Base-by-base conservation (phyloP, 2,113 vertebrate genomes). In the Sterrhoptilus dennistouni region DNA sequence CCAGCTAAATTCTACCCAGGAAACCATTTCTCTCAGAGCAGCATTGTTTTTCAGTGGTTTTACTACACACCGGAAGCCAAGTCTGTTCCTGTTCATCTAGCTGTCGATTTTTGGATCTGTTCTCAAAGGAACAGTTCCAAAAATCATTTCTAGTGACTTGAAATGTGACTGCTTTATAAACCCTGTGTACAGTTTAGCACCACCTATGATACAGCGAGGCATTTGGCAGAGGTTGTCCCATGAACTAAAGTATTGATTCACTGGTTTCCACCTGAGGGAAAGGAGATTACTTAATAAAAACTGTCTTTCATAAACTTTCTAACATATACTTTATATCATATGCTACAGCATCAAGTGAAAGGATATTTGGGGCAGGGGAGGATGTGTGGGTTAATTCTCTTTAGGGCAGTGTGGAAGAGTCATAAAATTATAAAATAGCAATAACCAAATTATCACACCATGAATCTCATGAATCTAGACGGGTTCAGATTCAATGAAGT, bases 51-150 rank as follows among this genome's bases (percentile, higher is more conserved):
- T 94, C 83, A 76, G 87, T 89, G 86, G 79, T 94, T 71, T 72
- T 57, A 92, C 70, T 96, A 52, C 25, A 83, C 35, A 74, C 80
- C 68, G 83, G 94, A 96, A 96, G 68, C 78, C 64, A 40, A 3
- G 38, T 57, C 57, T 82, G 68, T 95, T 95, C 74, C 94, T 95
- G 84, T 87, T 84, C 78, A 75, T 94, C 71, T 88, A 61, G 35
- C n/a, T 92, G 88, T 59, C 0, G 0, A 61, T 56, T 84, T 84
- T 29, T 84, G 82, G 82, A 84, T 74, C n/a, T 40, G 29, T 40
- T 75, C 83, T 83, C 78, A 60, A 57, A 90, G 38, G 50, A 78
- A 82, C 25, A 50, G 45, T 83, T 69, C 42, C 42, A 78, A 79
- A 95, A 69, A 35, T 38, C 24, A 83, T 47, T 77, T 82, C 83